Base-by-base conservation (phyloP, 2,888 invertebrate genomes). In the Trissolcus brochymenae region DNA sequence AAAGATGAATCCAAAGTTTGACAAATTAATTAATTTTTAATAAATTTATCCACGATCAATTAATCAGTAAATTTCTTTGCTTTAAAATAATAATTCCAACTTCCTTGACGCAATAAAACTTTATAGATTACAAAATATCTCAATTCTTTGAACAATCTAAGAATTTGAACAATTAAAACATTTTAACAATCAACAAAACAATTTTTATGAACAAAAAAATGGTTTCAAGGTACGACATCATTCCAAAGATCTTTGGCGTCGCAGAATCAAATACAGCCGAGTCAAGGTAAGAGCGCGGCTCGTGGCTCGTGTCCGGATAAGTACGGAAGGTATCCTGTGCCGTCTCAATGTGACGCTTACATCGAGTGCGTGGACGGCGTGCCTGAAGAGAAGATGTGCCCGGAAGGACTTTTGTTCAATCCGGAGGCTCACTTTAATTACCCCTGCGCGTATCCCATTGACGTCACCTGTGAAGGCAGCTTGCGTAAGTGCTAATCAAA, bases 371-470 rank as follows among this genome's bases (percentile, higher is more conserved):
- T 92, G 87, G 93, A 96, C 81, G 96, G 96, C 16, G 92, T 94
- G 4, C 90, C 93, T 0, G 93, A 94, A 85, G 93, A 95, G 86
- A 94, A 94, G 83, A 87, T 93, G 3, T 96, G 96, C 80, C 94
- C 95, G 0, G 96, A 96, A 84, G 96, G 96, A 46, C 17, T 74
- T 21, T 21, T 76, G n/a, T 80, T 75, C 90, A 95, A 96, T 85
- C 92, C 94, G 4, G 92, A 94, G 56, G 90, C 91, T 2, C 92
- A 92, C 19, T 92, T 92, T 72, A 92, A 92, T 16, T 95, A 94
- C 85, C 95, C 95, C 2, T 96, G 96, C 85, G 93, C 94, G 83
- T 96, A 96, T 89, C 96, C 96, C 59, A 94, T 94, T 76, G 96
- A 96, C 81, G 94, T 95, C 6, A 91, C 93, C 78, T 96, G 96